Evolutionary conservation across 2,888 invertebrate species (phyloP).

Genomic region (Ennomos erosarius): DNA sequence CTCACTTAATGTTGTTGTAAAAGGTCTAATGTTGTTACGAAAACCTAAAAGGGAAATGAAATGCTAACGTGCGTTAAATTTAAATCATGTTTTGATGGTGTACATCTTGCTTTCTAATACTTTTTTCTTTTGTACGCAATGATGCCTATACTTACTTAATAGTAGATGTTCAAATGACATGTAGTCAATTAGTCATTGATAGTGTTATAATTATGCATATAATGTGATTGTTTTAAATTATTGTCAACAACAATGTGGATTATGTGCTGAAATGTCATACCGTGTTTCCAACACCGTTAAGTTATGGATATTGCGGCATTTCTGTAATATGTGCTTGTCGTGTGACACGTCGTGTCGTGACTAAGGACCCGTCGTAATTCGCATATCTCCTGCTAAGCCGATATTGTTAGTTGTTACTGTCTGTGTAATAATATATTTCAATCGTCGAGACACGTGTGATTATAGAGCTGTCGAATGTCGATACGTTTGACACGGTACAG

Average conservation of each 20-base stretch:
- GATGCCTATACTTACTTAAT: no score
- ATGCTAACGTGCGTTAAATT: constrained; percentile 17
- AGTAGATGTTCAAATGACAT: constrained; percentile 4
- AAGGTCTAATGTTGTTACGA: constrained; percentile 25
- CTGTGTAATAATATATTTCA: constrained; percentile 43
- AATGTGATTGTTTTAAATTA: constrained; percentile 10
- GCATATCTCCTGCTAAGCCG: constrained; percentile 49
- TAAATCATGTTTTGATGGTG: constrained; percentile 5
- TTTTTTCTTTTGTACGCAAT: no score
- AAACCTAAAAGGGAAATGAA: constrained; percentile 14
- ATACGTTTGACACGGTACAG: no score
- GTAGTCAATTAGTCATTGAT: neutral
- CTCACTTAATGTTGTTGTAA: constrained; percentile 33
- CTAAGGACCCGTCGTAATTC: constrained; percentile 12
- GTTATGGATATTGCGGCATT: constrained; percentile 27
- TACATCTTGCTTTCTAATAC: neutral
- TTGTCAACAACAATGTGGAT: constrained; percentile 22
- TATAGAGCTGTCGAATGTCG: constrained; percentile 8
- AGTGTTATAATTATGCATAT: constrained; percentile 17
- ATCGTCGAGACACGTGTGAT: constrained; percentile 22
- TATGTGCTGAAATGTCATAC: constrained; percentile 32
- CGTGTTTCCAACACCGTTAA: constrained; percentile 18
- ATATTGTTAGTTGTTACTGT: constrained; percentile 40
- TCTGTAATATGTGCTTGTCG: constrained; percentile 18
- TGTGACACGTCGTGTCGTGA: constrained; percentile 1